Evolutionary conservation across 2,797 vertebrate genomes (phyloP), one percentile per base, ranked within the genome.

Genomic region (Anguilla obscura): DNA sequence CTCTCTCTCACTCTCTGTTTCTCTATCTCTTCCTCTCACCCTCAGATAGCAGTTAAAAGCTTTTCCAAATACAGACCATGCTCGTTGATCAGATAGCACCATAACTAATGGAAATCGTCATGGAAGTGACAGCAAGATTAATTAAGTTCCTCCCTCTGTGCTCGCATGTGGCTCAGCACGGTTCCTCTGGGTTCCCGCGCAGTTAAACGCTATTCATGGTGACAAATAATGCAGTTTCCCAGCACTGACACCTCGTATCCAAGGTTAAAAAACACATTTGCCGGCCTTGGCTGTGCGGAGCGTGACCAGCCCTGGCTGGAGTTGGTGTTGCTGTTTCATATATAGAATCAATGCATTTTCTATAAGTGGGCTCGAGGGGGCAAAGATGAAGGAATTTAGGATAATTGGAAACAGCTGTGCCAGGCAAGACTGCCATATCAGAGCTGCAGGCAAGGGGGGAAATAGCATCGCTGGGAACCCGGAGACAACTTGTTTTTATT

Each of bases 111-210:
- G 97, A 98, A 97, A 97, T 96, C 94, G 96, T 97, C 96, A 95
- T 93, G 95, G 94, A 97, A 97, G 95, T 97, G 98, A 98, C 98
- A 98, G 97, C 94, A 95, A 97, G 97, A 99, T 98, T 98, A 98
- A 99, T 99, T 98, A 97, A 97, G 96, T 97, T 96, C 96, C 95
- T 96, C 86, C 88, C 92, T 94, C 95, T 89, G 93, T 93, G 94
- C 96, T 96, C 93, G 94, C 87, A 76, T 94, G 93, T 90, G 91
- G 92, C 90, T 33, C 91, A 90, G 92, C 88, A 92, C 94, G 93
- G 96, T 94, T 97, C 96, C 96, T 97, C 93, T 94, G 95, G 96
- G 96, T 94, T 93, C 95, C 89, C 93, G 95, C 92, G 92, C 94
- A 94, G 95, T 96, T 97, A 97, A 97, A 95, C 90, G 93, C 96